Evolutionary conservation across 2,113 vertebrate genomes (phyloP).

Genomic region (Callorhinus ursinus): DNA sequence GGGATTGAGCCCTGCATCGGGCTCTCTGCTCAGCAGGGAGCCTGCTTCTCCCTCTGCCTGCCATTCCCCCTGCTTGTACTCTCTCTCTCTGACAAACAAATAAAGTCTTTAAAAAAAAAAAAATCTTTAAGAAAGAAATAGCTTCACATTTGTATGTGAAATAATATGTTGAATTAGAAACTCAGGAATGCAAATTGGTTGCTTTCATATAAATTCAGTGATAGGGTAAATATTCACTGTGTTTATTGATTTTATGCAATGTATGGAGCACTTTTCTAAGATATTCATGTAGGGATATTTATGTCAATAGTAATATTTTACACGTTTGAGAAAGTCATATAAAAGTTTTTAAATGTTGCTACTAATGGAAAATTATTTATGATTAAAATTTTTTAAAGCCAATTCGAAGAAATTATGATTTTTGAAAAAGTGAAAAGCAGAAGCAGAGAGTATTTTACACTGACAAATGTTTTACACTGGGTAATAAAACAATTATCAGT

Average conservation of each 20-base stretch:
- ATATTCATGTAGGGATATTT: neutral
- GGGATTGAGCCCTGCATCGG: too few species aligned
- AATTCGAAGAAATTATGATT: neutral
- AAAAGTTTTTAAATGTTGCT: neutral
- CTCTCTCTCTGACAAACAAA: neutral
- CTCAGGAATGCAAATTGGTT: neutral
- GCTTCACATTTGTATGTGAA: neutral
- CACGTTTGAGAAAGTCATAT: neutral
- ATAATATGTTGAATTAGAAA: neutral
- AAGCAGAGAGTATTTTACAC: conserved; percentile 2
- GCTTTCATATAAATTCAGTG: neutral
- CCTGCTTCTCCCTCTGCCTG: too few species aligned
- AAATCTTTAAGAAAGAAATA: neutral
- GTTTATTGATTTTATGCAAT: neutral
- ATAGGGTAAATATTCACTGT: neutral
- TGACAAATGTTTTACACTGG: neutral
- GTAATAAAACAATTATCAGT: neutral
- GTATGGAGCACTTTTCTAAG: neutral
- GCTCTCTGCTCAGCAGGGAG: too few species aligned
- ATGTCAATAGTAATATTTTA: neutral
- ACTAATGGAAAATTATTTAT: neutral
- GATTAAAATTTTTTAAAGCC: neutral
- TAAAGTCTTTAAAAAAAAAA: neutral
- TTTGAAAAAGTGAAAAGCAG: neutral
- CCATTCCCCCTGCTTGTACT: neutral